A percentile compares a stretch with the other conserved stretches of the same genome.
Conservation (phyloP, 2,888 invertebrate genomes). For the Rotaria macrura region DNA sequence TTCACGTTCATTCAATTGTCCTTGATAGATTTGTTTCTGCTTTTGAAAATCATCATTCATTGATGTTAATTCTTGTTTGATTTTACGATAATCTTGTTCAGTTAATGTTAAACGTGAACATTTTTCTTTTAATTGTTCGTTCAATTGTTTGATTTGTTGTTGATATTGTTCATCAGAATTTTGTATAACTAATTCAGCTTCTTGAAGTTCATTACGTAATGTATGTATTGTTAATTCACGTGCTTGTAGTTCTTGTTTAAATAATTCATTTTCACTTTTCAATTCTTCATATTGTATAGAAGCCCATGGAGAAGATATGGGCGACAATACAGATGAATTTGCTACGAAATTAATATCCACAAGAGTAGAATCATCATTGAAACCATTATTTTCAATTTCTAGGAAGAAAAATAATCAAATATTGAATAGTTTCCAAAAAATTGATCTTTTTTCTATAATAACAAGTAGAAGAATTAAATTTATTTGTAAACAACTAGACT, state of each 20-base stretch:
- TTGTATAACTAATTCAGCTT: constrained; percentile 52
- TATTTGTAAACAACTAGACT: no score
- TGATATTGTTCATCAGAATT: constrained; percentile 48
- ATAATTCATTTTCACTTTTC: constrained; percentile 56
- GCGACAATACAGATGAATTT: not conserved
- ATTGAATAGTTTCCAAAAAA: no score
- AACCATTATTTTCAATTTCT: not conserved
- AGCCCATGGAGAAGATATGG: not conserved
- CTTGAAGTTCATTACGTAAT: constrained; percentile 53
- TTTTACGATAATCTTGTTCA: constrained; percentile 50
- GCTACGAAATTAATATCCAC: not conserved
- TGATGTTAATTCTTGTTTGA: constrained; percentile 55
- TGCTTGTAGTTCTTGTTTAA: constrained; percentile 57
- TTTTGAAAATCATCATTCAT: constrained; percentile 55
- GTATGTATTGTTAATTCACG: constrained; percentile 49
- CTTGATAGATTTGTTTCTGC: constrained; percentile 52
- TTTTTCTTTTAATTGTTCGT: constrained; percentile 50
- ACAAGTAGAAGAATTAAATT: no score
- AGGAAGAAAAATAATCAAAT: not conserved
- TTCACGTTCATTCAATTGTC: constrained; percentile 55
- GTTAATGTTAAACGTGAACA: constrained; percentile 46
- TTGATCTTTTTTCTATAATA: no score
- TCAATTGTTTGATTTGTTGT: constrained; percentile 50
- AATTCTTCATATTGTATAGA: constrained; percentile 52
- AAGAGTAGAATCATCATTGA: not conserved